phyloP scores from a whole-genome alignment of 1,140 invertebrate species.

The Drosophila chauvacae region DNA sequence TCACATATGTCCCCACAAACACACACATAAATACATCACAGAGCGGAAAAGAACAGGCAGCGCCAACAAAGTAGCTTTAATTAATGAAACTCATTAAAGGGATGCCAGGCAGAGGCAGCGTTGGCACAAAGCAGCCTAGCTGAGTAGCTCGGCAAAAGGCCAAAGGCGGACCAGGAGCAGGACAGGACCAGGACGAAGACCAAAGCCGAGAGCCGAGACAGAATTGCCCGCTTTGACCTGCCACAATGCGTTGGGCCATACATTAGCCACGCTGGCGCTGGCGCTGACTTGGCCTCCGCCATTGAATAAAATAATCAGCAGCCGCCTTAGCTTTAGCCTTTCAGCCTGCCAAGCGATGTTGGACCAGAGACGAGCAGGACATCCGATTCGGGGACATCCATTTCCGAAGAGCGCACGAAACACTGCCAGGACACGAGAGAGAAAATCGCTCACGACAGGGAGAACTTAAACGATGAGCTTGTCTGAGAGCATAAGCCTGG shows the following conservation, averaged over 20 bases:
- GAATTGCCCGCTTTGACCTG: conserved; percentile 75
- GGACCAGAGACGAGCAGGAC: conserved; percentile 15
- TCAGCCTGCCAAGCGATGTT: conserved; percentile 39
- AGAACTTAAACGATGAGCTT: neutral
- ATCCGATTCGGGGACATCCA: neutral
- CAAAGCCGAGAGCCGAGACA: conserved; percentile 25
- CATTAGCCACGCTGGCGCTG: conserved; percentile 62
- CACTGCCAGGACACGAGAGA: conserved; percentile 10
- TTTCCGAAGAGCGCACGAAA: conserved; percentile 1
- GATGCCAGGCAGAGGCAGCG: conserved; percentile 38
- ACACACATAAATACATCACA: conserved; percentile 36
- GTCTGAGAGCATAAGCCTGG: conserved; percentile 19
- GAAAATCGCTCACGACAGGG: neutral
- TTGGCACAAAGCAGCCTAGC: conserved; percentile 18
- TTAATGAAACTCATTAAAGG: conserved; percentile 82
- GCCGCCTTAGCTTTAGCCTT: conserved; percentile 42
- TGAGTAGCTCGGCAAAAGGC: conserved; percentile 19
- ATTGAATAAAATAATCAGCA: conserved; percentile 53
- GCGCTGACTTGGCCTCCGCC: conserved; percentile 32
- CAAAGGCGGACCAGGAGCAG: conserved; percentile 19
- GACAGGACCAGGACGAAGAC: conserved; percentile 5
- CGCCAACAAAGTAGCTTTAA: conserved; percentile 79
- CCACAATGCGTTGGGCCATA: conserved; percentile 73
- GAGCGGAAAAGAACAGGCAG: conserved; percentile 45
- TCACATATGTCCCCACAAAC: conserved; percentile 12